Percentiles rank a stretch among this genome's conserved stretches.
Conservation (phyloP, 1,140 invertebrate genomes). For the Cryptotermes secundus region DNA sequence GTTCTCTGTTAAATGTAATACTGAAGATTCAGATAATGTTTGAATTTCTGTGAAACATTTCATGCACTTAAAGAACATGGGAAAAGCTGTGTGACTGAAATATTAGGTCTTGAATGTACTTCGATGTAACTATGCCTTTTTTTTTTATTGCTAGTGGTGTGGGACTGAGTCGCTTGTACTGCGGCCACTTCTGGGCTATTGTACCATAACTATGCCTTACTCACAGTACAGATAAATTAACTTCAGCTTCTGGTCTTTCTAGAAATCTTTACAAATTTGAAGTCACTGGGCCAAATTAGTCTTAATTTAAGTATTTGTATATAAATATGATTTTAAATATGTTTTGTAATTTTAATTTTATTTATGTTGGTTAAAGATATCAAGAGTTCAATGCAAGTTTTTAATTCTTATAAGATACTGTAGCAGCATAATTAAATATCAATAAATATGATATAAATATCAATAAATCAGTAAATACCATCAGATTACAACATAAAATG, state of each 20-base stretch:
- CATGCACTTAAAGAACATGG: not conserved
- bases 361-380: not conserved
- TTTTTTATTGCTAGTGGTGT: no score
- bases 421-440: no score
- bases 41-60: no score
- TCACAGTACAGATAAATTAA: not conserved
- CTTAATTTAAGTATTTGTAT: not conserved
- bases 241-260: not conserved
- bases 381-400: not conserved
- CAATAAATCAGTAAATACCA: no score
- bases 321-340: conserved; percentile 30
- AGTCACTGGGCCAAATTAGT: not conserved
- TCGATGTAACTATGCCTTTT: not conserved
- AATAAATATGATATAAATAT: no score
- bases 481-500: no score
- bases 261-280: not conserved
- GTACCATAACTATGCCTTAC: no score
- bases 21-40: not conserved
- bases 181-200: no score
- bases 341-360: not conserved
- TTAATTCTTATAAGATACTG: not conserved
- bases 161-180: no score
- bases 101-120: not conserved
- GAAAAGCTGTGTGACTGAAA: not conserved
- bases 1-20: not conserved